Evolutionary conservation across 2,888 invertebrate genomes (phyloP).

Genomic region (Nowickia ferox): DNA sequence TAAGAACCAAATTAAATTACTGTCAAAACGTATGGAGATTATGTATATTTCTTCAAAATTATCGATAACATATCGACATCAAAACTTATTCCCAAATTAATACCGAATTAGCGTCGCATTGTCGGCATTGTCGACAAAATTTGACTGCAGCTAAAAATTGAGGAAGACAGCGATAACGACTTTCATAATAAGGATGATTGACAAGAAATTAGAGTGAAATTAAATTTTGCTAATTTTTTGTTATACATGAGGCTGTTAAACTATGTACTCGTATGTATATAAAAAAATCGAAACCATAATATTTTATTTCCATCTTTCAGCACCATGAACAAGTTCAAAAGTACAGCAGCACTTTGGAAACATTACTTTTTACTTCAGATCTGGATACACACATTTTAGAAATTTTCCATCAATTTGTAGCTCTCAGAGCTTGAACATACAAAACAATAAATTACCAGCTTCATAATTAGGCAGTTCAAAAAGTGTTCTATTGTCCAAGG

Average conservation of each 20-base stretch:
- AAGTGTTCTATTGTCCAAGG: too few relatives aligned
- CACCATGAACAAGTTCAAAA: constrained; percentile 99
- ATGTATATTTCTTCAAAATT: background rate
- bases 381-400: constrained; percentile 97
- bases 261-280: too few relatives aligned
- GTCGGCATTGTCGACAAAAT: background rate
- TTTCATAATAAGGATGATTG: background rate
- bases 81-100: background rate
- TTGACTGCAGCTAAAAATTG: too few relatives aligned
- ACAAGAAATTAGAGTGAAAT: too few relatives aligned
- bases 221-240: too few relatives aligned
- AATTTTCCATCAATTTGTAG: constrained; percentile 98
- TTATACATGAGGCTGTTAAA: too few relatives aligned
- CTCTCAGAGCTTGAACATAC: constrained; percentile 85
- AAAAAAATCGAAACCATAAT: background rate
- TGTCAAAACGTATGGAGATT: background rate
- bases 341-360: constrained; percentile 97
- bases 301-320: constrained; percentile 85
- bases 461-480: too few relatives aligned
- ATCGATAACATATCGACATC: constrained; percentile 1
- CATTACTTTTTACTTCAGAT: constrained; percentile 97
- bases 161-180: background rate
- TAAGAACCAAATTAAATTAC: background rate
- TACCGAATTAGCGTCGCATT: background rate
- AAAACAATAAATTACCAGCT: too few relatives aligned